Conservation (phyloP, 2,888 invertebrate genomes). For the Catocala fraxini region DNA sequence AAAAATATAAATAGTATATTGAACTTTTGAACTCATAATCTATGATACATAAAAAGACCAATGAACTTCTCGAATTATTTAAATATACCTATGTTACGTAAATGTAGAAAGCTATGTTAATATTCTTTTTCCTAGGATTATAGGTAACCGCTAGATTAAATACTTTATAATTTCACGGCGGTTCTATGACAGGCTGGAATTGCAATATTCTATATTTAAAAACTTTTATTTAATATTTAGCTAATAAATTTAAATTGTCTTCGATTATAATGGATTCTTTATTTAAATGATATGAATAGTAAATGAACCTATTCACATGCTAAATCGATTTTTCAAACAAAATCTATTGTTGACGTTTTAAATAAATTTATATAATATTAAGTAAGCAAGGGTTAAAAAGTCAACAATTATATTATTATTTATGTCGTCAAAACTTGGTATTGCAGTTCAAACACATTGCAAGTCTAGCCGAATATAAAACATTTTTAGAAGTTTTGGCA, state of each 20-base stretch:
- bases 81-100: slow-evolving; percentile 33
- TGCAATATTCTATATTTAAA: neutral
- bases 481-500: neutral
- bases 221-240: neutral
- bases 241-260: too few species aligned
- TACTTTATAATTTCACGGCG: neutral
- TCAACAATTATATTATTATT: too few species aligned
- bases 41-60: slow-evolving; percentile 49
- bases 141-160: neutral
- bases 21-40: slow-evolving; percentile 47
- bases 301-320: too few species aligned
- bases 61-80: slow-evolving; percentile 45
- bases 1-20: slow-evolving; percentile 49
- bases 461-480: neutral
- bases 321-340: too few species aligned
- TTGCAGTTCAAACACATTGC: too few species aligned
- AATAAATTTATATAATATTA: too few species aligned
- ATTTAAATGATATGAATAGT: too few species aligned
- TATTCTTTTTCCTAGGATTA: neutral
- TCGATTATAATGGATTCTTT: too few species aligned
- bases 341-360: too few species aligned
- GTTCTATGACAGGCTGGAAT: neutral
- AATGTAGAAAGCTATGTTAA: slow-evolving; percentile 31
- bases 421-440: too few species aligned
- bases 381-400: too few species aligned